Evolutionary conservation across 2,113 vertebrate species (phyloP).

Genomic region (Zingel zingel): DNA sequence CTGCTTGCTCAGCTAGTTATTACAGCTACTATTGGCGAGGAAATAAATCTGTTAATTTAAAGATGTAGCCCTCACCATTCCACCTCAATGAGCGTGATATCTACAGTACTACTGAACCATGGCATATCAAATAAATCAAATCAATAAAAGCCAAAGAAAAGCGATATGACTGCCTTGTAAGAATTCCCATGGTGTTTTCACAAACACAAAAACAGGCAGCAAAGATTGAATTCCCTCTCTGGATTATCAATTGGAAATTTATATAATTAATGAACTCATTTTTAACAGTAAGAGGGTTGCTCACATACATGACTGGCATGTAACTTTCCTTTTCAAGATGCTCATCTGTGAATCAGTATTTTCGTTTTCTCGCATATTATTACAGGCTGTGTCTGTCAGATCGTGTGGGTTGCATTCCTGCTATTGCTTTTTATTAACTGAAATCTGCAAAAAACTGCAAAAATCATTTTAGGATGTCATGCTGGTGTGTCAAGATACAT

Average conservation of each 20-base stretch:
- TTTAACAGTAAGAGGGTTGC: background rate
- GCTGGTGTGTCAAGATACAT: background rate
- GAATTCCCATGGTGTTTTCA: constrained; percentile 11
- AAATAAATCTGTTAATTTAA: constrained; percentile 18
- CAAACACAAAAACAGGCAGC: background rate
- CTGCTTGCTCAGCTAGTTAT: constrained; percentile 29
- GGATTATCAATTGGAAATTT: constrained; percentile 18
- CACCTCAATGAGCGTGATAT: background rate
- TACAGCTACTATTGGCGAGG: constrained; percentile 16
- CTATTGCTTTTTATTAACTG: background rate
- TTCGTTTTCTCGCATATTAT: background rate
- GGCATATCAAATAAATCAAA: background rate
- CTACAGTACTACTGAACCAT: background rate
- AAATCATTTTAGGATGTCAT: background rate
- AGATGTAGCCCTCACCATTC: constrained; percentile 2
- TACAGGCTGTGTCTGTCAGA: background rate
- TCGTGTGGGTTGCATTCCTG: background rate
- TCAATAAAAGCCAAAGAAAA: constrained; percentile 24
- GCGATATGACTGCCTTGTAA: constrained; percentile 5
- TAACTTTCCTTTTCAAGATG: background rate
- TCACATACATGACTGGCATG: background rate
- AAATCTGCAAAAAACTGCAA: constrained; percentile 1
- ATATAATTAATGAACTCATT: background rate
- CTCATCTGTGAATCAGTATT: background rate
- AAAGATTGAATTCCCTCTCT: constrained; percentile 1